phyloP scores from a whole-genome alignment of 2,113 vertebrate species.

The Myrmecophaga tridactyla region DNA sequence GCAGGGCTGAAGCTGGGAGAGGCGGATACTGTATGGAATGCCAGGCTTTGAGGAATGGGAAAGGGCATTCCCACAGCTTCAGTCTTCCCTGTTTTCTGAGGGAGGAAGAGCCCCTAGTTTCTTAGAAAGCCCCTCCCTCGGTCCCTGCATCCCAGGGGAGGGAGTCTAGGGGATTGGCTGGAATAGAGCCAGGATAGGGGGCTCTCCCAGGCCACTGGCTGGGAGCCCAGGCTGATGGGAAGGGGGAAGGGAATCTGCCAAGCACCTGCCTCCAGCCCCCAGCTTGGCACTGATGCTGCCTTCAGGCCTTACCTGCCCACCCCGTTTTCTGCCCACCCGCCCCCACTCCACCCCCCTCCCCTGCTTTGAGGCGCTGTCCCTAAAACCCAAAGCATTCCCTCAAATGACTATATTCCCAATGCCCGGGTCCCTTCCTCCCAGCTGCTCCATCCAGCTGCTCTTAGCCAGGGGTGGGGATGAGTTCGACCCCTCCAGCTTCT shows the following conservation, averaged over 20 bases:
- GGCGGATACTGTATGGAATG: background rate
- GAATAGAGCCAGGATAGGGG: background rate
- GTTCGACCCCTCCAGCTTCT: conserved; percentile 43
- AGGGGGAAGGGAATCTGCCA: background rate
- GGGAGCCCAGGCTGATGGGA: conserved; percentile 26
- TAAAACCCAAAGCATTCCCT: conserved; percentile 40
- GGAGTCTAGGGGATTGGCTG: conserved; percentile 26
- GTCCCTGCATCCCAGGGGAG: background rate
- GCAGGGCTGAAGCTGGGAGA: conserved; percentile 29
- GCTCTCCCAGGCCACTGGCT: conserved; percentile 37
- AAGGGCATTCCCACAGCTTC: background rate
- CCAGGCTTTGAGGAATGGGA: background rate
- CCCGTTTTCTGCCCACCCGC: background rate
- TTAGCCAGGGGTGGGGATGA: background rate
- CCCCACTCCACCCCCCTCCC: background rate
- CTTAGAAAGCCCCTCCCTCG: conserved; percentile 30
- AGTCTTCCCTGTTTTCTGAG: background rate
- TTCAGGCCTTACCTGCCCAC: background rate
- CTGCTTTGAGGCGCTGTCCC: background rate
- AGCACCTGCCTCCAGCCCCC: background rate
- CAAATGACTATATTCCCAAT: conserved; percentile 1
- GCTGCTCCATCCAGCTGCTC: conserved; percentile 68
- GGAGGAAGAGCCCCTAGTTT: background rate
- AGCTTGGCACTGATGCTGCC: background rate
- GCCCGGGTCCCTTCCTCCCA: conserved; percentile 37